Conservation (phyloP, 2,113 vertebrate genomes). For the Dissostichus mawsoni region DNA sequence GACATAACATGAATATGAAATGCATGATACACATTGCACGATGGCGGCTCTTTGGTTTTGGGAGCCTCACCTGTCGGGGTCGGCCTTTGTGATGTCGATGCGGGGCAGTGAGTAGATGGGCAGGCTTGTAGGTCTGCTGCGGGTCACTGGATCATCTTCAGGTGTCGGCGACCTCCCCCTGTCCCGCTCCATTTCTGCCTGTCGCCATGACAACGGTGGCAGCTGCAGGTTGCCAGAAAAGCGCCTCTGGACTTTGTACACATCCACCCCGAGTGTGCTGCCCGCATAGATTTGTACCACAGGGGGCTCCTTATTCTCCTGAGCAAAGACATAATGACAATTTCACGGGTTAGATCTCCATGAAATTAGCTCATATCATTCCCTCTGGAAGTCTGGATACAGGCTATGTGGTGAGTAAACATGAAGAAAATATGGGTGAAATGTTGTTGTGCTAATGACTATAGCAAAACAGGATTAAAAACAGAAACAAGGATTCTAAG, state of each 20-base stretch:
- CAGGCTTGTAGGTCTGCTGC: constrained; percentile 90
- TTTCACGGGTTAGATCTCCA: not conserved
- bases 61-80: constrained; percentile 88
- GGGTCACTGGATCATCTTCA: constrained; percentile 85
- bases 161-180: constrained; percentile 82
- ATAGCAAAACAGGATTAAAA: not conserved
- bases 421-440: not conserved
- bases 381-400: not conserved
- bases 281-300: constrained; percentile 73
- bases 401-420: not conserved
- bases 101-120: constrained; percentile 88
- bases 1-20: not conserved
- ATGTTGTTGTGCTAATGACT: not conserved
- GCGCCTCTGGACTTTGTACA: constrained; percentile 89
- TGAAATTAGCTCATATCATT: not conserved
- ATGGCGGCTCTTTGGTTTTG: not conserved
- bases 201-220: constrained; percentile 92
- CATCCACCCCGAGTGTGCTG: constrained; percentile 89
- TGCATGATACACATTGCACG: not conserved
- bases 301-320: constrained; percentile 87
- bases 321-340: constrained; percentile 9
- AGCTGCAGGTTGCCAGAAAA: constrained; percentile 93
- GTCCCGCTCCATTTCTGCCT: constrained; percentile 82
- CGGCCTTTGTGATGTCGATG: constrained; percentile 93
- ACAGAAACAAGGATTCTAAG: not conserved